Base-by-base conservation (phyloP, 2,888 invertebrate genomes). In the Pachymerium ferrugineum region DNA sequence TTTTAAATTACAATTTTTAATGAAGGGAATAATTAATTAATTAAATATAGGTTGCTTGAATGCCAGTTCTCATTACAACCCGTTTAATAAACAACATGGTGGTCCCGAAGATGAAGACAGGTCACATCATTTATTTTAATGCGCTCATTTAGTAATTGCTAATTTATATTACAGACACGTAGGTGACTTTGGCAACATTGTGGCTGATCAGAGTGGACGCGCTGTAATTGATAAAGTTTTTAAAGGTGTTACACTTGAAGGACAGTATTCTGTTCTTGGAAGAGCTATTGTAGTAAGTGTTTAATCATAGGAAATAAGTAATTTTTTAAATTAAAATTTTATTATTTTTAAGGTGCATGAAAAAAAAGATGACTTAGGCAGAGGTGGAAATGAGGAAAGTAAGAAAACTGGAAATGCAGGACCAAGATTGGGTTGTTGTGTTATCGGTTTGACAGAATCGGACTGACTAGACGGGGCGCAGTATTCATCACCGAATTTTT, bases 351-450 rank as follows among this genome's bases (percentile, higher is more conserved):
- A 68, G 68, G 68, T 68, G 5, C 68, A 68, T n/a, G n/a, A 16
- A 5, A n/a, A 16, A 68, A 12, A 3, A n/a, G 68, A 68, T 12
- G 68, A 68, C 10, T 10, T 68, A 16, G 68, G 68, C 30, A 68
- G 25, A 68, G 68, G 68, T 25, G 68, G 29, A 6, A 12, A 68
- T 25, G 68, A 22, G 1, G 68, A 68, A 19, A 68, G 68, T 28
- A 68, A 68, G 68, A 68, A 68, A 68, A 68, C 68, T 28, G 68
- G 68, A 1, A 68, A 68, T 28, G 68, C 68, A 4, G 68, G 68
- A 4, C 5, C 68, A 28, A 28, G 68, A 30, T 1, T 68, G 29
- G 68, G 25, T 28, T 68, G 68, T 25, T 68, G 68, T 28, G 68
- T 68, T 3, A 68, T 68, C 3, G 68, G 47, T 19, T 22, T 47